A percentile compares a stretch with the other conserved stretches of the same genome.
Evolutionary conservation across 2,113 vertebrate species (phyloP).

Genomic region (Melanostigma gelatinosum): DNA sequence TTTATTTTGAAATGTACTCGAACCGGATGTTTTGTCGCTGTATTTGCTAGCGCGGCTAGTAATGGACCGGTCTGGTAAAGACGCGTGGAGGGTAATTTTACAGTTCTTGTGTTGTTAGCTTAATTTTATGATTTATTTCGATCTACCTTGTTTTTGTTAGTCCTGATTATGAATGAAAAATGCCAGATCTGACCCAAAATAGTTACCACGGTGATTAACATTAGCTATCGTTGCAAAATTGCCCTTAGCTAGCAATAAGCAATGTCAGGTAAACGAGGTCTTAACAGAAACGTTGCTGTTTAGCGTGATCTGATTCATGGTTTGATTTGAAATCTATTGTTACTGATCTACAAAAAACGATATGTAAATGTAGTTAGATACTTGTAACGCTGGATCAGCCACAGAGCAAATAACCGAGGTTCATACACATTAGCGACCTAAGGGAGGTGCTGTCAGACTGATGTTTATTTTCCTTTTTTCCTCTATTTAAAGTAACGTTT

Average conservation of each 20-base stretch:
- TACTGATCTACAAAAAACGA: fast-evolving
- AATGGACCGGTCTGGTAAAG: slow-evolving; percentile 37
- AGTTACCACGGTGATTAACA: slow-evolving; percentile 2
- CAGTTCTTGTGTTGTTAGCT: not conserved
- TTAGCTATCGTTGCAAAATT: slow-evolving; percentile 39
- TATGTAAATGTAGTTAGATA: not conserved
- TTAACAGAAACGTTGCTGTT: not conserved
- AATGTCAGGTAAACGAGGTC: not conserved
- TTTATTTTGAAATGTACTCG: slow-evolving; percentile 38
- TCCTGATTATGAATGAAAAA: not conserved
- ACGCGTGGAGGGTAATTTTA: slow-evolving; percentile 60
- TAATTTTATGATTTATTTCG: fast-evolving
- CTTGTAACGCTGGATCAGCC: not conserved
- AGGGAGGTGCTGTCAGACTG: not conserved
- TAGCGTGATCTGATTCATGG: not conserved
- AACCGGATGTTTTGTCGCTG: slow-evolving; percentile 19
- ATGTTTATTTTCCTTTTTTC: not conserved
- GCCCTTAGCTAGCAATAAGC: not conserved
- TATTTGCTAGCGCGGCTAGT: slow-evolving; percentile 12
- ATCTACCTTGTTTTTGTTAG: fast-evolving
- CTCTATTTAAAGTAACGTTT: not conserved
- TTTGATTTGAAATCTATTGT: not conserved
- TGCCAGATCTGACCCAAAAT: not conserved
- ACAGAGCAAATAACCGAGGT: not conserved
- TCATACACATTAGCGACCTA: not conserved